A percentile compares a stretch with the other conserved stretches of the same genome.
Conservation (phyloP, 2,888 invertebrate genomes). For the Ischnus inquisitorius region DNA sequence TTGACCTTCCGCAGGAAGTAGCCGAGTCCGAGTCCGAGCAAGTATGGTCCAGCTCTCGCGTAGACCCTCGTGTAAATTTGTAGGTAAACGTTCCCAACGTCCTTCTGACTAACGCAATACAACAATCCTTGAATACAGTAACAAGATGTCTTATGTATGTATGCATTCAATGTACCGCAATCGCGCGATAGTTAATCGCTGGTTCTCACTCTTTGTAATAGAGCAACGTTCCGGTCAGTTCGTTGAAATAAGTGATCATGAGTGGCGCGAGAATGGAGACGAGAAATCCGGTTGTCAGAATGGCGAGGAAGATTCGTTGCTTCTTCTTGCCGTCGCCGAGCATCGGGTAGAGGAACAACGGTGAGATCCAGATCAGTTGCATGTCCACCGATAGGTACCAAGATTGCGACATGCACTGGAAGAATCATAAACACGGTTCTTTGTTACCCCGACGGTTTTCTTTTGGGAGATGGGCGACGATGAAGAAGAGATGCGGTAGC, state of each 20-base stretch:
- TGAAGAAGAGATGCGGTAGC: too few species aligned
- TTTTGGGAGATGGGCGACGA: too few species aligned
- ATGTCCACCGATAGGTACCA: slow-evolving; percentile 86
- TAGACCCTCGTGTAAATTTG: slow-evolving; percentile 79
- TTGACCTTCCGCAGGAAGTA: slow-evolving; percentile 76
- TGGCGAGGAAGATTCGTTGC: slow-evolving; percentile 72
- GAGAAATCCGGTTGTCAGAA: slow-evolving; percentile 72
- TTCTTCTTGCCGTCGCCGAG: slow-evolving; percentile 73
- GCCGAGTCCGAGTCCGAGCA: slow-evolving; percentile 82
- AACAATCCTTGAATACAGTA: slow-evolving; percentile 13
- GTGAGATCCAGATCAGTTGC: slow-evolving; percentile 82
- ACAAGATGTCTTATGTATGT: slow-evolving; percentile 13
- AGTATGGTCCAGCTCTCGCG: slow-evolving; percentile 81
- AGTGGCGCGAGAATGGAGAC: slow-evolving; percentile 78
- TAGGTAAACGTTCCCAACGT: slow-evolving; percentile 76
- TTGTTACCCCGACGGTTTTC: too few species aligned
- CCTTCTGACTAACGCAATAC: slow-evolving; percentile 69
- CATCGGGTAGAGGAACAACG: slow-evolving; percentile 81
- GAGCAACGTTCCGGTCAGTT: slow-evolving; percentile 80
- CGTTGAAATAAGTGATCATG: slow-evolving; percentile 75
- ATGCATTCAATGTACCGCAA: background rate
- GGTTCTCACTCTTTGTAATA: slow-evolving; percentile 81
- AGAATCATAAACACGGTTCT: slow-evolving; percentile 48
- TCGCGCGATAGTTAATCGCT: background rate
- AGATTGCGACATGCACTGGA: slow-evolving; percentile 87